Conservation (phyloP, 2,113 vertebrate genomes). For the Notechis scutatus region DNA sequence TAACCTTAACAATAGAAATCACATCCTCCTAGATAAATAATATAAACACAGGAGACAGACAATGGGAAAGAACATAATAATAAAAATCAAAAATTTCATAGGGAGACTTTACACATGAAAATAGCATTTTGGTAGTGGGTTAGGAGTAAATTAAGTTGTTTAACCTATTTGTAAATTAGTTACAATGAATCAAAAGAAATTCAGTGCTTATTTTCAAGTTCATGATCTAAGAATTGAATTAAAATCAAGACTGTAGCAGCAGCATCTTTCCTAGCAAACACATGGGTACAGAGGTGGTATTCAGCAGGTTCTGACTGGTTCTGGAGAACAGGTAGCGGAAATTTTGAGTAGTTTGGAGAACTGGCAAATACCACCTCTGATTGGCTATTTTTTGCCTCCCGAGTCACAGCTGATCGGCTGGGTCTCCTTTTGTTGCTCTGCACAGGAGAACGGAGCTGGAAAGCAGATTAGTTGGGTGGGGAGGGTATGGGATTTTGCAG, state of each 20-base stretch:
- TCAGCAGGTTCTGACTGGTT: too few relatives aligned
- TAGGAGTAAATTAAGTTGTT: background rate
- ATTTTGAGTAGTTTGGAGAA: too few relatives aligned
- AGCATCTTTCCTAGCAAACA: background rate
- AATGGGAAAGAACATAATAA: background rate
- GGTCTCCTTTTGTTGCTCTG: too few relatives aligned
- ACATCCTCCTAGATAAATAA: background rate
- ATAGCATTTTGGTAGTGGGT: background rate
- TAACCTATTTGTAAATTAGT: background rate
- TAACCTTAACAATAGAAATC: background rate
- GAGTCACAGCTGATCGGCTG: too few relatives aligned
- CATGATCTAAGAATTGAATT: background rate
- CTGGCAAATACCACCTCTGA: too few relatives aligned
- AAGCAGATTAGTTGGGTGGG: too few relatives aligned
- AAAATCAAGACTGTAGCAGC: background rate
- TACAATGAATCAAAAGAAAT: background rate
- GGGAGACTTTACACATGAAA: background rate
- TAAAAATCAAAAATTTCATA: background rate
- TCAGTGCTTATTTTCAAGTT: background rate
- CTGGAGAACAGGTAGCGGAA: too few relatives aligned
- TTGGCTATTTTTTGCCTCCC: too few relatives aligned
- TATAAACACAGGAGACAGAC: background rate
- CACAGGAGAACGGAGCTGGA: too few relatives aligned
- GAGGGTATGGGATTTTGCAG: too few relatives aligned
- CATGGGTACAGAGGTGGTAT: background rate